These are phyloP conservation scores for Drosophila histrio DNA, from an alignment of 2,888 invertebrate genomes.

Conservation along the genomic window DNA sequence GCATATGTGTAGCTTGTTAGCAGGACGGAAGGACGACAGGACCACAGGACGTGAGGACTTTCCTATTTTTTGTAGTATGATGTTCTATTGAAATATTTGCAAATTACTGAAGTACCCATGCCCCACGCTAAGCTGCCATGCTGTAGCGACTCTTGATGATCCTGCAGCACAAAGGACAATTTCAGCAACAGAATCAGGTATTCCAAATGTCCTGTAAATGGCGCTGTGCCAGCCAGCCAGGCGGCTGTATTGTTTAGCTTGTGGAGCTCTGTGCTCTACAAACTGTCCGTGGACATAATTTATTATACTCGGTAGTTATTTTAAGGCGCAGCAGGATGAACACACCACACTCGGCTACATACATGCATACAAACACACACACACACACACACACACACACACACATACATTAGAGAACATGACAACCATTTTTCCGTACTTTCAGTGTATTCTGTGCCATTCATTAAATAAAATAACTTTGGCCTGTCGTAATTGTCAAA, in stretches of 20 bases:
- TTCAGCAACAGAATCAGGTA: constrained; percentile 69
- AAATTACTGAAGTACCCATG: constrained; percentile 64
- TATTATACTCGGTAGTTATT: constrained; percentile 69
- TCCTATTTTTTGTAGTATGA: constrained; percentile 31
- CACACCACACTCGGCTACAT: constrained; percentile 22
- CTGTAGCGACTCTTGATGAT: constrained; percentile 52
- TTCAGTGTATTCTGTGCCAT: constrained; percentile 46
- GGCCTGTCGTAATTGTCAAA: constrained; percentile 74
- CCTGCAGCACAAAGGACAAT: constrained; percentile 58
- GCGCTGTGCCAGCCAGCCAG: constrained; percentile 42
- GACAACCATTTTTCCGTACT: constrained; percentile 52
- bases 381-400: constrained; percentile 9
- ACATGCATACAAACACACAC: not conserved
- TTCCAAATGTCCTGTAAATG: constrained; percentile 68
- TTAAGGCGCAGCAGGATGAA: constrained; percentile 61
- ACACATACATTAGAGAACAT: constrained; percentile 20
- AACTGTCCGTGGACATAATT: constrained; percentile 71
- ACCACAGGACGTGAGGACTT: not conserved
- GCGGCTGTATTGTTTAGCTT: constrained; percentile 35
- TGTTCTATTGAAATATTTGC: constrained; percentile 78
- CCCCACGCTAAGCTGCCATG: constrained; percentile 9
- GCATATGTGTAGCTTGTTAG: constrained; percentile 55
- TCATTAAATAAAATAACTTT: constrained; percentile 77
- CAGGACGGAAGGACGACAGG: constrained; percentile 19
- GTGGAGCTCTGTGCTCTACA: constrained; percentile 22